phyloP scores from a whole-genome alignment of 2,888 invertebrate genomes.

The Lissonota sp. region DNA sequence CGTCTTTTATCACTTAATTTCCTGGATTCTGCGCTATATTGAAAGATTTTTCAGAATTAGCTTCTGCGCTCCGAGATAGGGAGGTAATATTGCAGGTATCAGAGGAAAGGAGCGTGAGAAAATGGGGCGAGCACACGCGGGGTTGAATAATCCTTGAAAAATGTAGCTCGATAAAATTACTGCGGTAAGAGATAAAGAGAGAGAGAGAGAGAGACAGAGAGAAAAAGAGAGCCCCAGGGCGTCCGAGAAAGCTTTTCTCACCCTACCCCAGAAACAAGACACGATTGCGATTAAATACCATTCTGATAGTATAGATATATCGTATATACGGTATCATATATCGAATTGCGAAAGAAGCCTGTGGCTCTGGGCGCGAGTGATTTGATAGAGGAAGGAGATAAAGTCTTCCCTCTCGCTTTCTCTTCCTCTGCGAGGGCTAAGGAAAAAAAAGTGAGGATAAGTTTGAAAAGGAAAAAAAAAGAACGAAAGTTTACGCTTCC shows the following conservation, averaged over 20 bases:
- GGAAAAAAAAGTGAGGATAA: constrained; percentile 2
- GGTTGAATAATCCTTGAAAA: constrained; percentile 59
- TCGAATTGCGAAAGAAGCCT: constrained; percentile 11
- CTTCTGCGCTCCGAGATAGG: not conserved
- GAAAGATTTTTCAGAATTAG: constrained; percentile 65
- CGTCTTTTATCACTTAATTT: constrained; percentile 38
- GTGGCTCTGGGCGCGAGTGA: constrained; percentile 33
- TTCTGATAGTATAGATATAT: constrained; percentile 1
- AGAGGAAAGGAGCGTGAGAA: not conserved
- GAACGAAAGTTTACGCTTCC: constrained; percentile 20
- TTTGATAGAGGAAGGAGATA: constrained; percentile 50
- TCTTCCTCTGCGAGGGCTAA: not conserved
- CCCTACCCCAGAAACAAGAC: constrained; percentile 34
- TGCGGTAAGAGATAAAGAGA: constrained; percentile 23
- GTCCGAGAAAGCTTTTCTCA: constrained; percentile 34
- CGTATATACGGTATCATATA: constrained; percentile 2
- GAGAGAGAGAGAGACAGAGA: not conserved
- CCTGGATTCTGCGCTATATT: constrained; percentile 37
- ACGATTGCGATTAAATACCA: constrained; percentile 51
- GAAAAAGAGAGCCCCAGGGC: constrained; percentile 2
- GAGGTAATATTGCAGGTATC: not conserved
- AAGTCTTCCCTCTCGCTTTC: not conserved
- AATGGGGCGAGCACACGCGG: constrained; percentile 14
- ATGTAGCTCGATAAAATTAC: constrained; percentile 63
- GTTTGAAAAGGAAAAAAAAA: constrained; percentile 8